These are phyloP conservation scores for Tauraco erythrolophus DNA, from an alignment of 2,113 vertebrate species.

Conservation along the genomic window DNA sequence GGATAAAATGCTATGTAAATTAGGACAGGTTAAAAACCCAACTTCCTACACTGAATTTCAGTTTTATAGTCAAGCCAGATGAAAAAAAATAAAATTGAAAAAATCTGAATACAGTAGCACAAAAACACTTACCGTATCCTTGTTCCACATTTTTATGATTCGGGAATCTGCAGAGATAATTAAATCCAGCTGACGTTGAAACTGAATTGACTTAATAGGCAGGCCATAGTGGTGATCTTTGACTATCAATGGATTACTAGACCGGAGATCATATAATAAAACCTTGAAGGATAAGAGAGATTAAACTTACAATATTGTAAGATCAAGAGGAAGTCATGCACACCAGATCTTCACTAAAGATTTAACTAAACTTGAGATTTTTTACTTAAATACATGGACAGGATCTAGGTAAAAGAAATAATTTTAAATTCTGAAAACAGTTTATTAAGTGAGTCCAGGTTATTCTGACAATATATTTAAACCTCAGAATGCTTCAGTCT, in stretches of 20 bases:
- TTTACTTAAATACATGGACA: neutral
- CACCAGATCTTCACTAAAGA: neutral
- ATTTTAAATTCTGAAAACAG: neutral
- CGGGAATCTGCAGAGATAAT: slow-evolving; percentile 93
- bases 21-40: neutral
- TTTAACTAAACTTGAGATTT: neutral
- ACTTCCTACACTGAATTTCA: neutral
- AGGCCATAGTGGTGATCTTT: slow-evolving; percentile 96
- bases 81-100: neutral
- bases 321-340: neutral
- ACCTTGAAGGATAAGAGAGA: slow-evolving; percentile 76
- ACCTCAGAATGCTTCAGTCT: neutral
- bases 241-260: slow-evolving; percentile 88
- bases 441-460: neutral
- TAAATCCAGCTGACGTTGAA: slow-evolving; percentile 88
- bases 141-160: slow-evolving; percentile 98
- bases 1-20: neutral
- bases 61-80: neutral
- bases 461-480: neutral
- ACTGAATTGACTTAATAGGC: slow-evolving; percentile 91
- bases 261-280: slow-evolving; percentile 94
- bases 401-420: neutral
- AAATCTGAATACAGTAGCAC: neutral
- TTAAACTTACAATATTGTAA: neutral
- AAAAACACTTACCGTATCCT: slow-evolving; percentile 84